Evolutionary conservation across 1,140 invertebrate genomes (phyloP).

Genomic region (Akabosia matsudoensis): DNA sequence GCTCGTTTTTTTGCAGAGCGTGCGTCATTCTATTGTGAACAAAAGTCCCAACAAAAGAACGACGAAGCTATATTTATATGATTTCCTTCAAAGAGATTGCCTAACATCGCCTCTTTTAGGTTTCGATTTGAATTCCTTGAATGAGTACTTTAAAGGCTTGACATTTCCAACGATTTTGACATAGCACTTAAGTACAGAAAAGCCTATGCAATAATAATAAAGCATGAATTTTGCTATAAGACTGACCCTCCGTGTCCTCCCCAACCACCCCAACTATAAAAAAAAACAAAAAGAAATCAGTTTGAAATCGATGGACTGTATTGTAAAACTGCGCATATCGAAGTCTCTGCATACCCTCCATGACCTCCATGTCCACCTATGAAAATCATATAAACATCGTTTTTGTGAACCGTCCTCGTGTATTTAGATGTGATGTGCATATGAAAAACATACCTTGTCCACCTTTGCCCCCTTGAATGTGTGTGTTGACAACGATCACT

Average conservation of each 20-base stretch:
- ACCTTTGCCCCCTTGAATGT: background rate
- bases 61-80: too few relatives aligned
- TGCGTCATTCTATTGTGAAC: too few relatives aligned
- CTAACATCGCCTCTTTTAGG: too few relatives aligned
- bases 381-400: background rate
- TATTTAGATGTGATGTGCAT: background rate
- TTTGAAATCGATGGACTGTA: background rate
- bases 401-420: background rate
- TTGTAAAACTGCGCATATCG: background rate
- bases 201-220: too few relatives aligned
- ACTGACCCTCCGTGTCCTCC: background rate
- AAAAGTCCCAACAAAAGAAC: too few relatives aligned
- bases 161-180: too few relatives aligned
- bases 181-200: too few relatives aligned
- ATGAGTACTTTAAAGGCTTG: too few relatives aligned
- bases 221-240: too few relatives aligned
- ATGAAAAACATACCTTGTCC: background rate
- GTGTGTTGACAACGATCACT: background rate
- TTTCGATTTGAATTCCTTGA: too few relatives aligned
- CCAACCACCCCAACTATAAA: background rate
- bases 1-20: too few relatives aligned
- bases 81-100: too few relatives aligned
- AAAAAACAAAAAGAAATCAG: background rate
- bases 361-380: background rate
- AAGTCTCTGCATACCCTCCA: background rate